Evolutionary conservation across 2,888 invertebrate species (phyloP), one percentile per base, ranked within the genome.

Genomic region (Athalia rosae): DNA sequence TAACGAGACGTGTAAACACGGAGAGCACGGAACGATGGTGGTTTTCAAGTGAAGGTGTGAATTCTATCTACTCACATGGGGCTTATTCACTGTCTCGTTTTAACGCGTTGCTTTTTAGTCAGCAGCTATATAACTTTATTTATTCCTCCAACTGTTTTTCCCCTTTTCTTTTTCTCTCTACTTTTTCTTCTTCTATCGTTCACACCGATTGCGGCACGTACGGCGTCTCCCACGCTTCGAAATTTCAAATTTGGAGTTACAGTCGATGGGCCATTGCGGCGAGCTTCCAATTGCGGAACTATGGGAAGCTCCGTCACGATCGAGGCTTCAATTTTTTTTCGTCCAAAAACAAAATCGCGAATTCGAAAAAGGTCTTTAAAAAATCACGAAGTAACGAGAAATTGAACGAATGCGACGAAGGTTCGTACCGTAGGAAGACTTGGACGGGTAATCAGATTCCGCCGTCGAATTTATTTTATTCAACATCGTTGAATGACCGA

Each of bases 1-100:
- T 86, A 87, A 87, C 86, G 84, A 87, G 87, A 82, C 87, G 84
- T 84, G 83, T 84, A 87, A 87, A 87, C 82, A 86, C 80, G 78
- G 67, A 76, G 66, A 69, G 47, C 45, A 47, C 74, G 61, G 48
- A 61, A 47, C 62, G 71, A 59, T 71, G 71, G 28, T 74, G 74
- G 61, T 59, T 62, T 61, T 62, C 74, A 59, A 41, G 71, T 15
- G 48, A 47, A 74, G 74, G 74, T 74, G 74, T 74, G 74, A 74
- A 74, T 59, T 74, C 50, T 48, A 59, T 79, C 64, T 64, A 76
- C 77, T 78, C 71, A 71, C 71, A 56, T 13, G 11, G 50, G n/a
- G 13, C 15, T 41, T 15, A 71, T 71, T 58, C 71, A 43, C 56
- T 58, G 11, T 58, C 71, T 71, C 58, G 58, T 71, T 71, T 58